A percentile compares a stretch with the other conserved stretches of the same genome.
phyloP scores from a whole-genome alignment of 2,888 invertebrate species.

The Drosophila nr. medialis region DNA sequence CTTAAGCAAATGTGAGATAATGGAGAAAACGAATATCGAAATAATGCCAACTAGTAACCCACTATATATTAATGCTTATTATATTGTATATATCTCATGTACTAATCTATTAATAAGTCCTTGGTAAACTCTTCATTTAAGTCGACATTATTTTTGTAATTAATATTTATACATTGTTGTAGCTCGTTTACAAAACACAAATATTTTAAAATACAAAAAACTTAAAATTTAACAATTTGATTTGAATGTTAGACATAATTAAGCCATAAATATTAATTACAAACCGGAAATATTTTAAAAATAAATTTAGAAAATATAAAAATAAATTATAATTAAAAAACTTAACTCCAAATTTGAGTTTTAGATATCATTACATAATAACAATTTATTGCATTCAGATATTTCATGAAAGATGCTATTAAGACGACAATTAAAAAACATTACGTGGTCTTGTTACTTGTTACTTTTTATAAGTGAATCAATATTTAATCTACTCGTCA shows the following conservation, averaged over 20 bases:
- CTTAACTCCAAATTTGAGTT: neutral
- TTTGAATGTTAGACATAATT: neutral
- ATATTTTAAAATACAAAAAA: neutral
- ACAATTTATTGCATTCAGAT: neutral
- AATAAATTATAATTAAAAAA: neutral
- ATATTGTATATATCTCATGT: neutral
- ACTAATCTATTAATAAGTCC: neutral
- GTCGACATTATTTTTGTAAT: neutral
- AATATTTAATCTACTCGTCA: neutral
- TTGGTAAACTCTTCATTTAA: neutral
- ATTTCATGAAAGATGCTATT: neutral
- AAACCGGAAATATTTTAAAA: rapidly evolving
- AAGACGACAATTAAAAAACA: neutral
- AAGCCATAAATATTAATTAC: neutral
- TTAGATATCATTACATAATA: neutral
- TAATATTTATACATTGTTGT: neutral
- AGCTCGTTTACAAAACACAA: neutral
- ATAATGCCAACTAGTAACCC: no score
- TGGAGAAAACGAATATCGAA: neutral
- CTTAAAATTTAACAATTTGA: neutral
- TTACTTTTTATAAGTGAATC: neutral
- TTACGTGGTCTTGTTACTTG: no score
- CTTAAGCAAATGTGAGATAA: neutral
- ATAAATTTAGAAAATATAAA: neutral
- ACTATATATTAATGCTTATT: neutral